Evolutionary conservation across 2,113 vertebrate genomes (phyloP), one percentile per base, ranked within the genome.

Genomic region (Peromyscus californicus): DNA sequence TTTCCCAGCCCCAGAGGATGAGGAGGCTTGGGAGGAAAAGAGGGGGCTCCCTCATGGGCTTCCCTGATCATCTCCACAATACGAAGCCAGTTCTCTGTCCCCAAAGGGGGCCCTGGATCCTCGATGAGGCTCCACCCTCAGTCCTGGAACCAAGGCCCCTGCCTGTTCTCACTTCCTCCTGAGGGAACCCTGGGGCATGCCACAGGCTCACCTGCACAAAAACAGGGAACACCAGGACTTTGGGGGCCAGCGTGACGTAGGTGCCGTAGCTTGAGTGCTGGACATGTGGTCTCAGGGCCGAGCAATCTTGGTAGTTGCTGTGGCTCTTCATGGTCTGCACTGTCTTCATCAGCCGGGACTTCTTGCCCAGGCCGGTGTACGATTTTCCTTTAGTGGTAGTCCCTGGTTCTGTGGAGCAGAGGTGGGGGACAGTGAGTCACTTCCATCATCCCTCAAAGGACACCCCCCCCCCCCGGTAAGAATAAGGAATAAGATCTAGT

Each of bases 171-270:
- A 21, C 9, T 39, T 86, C 54, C 39, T 78, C 39, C 57, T 0
- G 3, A 80, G 45, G 59, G 4, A 67, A 69, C 11, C 90, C 79
- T 31, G 22, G 70, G n/a, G 51, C 36, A 2, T 36, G 36, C 65
- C 54, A 39, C 31, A n/a, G 39, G 88, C 98, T 98, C 86, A 99
- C 99, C 99, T 99, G 99, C 69, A 99, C 99, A 26, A 99, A 99
- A 94, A 99, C 98, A 0, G 99, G 99, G 98, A 99, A 99, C 91
- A 99, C 99, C 82, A 99, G 99, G 95, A 99, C 99, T 78, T 99
- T 99, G 94, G 99, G 99, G 3, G 99, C 99, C 98, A 99, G 98
- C 3, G 99, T 99, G 87, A 99, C 99, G 0, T 99, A 99, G 31
- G 99, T 99, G 98, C 99, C 99, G 0, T 99, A 99, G 98, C 99